A percentile compares a stretch with the other conserved stretches of the same genome.
phyloP scores from a whole-genome alignment of 2,797 vertebrate genomes.

The Cryptoprocta ferox region DNA sequence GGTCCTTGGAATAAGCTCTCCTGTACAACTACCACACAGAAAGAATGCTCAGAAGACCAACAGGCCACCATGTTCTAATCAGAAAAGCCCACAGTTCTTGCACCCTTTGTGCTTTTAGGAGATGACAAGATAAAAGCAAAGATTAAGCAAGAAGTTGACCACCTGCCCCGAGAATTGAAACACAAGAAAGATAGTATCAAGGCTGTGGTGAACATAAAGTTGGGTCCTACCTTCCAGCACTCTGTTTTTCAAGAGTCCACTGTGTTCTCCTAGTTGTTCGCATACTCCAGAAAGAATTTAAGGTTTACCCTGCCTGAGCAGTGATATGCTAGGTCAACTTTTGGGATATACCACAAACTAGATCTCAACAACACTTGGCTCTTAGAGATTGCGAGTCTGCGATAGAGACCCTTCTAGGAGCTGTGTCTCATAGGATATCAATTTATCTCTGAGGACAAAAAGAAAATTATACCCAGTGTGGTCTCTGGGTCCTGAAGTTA shows the following conservation, averaged over 20 bases:
- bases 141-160: background rate
- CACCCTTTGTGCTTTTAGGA: background rate
- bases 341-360: background rate
- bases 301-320: background rate
- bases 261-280: background rate
- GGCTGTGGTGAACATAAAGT: background rate
- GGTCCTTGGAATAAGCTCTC: background rate
- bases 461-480: slow-evolving; percentile 4
- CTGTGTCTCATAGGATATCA: background rate
- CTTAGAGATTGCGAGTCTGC: background rate
- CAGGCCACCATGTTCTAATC: background rate
- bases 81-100: background rate
- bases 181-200: background rate
- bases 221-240: background rate
- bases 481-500: background rate
- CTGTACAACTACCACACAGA: background rate
- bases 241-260: background rate
- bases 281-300: background rate
- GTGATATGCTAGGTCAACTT: background rate
- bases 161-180: background rate
- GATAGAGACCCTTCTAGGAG: background rate
- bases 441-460: background rate
- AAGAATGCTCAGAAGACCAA: background rate
- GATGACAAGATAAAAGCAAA: background rate
- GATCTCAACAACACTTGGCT: background rate